A percentile compares a stretch with the other conserved stretches of the same genome.
phyloP scores from a whole-genome alignment of 2,797 vertebrate genomes.

The Pseudocheirus occidentalis region DNA sequence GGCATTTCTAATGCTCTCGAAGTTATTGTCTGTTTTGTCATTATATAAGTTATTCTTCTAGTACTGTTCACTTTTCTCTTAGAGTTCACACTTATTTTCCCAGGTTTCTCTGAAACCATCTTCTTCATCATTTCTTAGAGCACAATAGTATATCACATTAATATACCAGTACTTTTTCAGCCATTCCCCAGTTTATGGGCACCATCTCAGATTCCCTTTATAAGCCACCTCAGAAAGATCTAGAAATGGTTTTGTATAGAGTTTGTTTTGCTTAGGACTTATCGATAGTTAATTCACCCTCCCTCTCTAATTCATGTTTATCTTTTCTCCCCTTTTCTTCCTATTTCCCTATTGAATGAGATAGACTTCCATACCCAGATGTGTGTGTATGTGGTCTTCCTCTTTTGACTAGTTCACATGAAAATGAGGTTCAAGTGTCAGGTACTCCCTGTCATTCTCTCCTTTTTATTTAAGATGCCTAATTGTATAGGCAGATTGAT shows the following conservation, averaged over 20 bases:
- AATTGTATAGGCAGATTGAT: background rate
- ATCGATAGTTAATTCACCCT: background rate
- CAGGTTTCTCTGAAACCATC: background rate
- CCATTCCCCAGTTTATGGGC: background rate
- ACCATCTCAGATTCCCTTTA: background rate
- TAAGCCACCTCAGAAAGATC: background rate
- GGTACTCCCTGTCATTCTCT: background rate
- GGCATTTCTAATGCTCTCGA: background rate
- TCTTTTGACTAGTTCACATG: background rate
- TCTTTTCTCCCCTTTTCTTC: background rate
- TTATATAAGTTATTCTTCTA: background rate
- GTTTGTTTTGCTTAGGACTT: no score
- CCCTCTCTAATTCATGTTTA: background rate
- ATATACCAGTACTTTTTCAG: background rate
- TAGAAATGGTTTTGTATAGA: background rate
- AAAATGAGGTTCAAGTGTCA: background rate
- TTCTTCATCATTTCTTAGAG: background rate
- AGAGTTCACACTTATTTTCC: background rate
- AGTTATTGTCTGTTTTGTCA: background rate
- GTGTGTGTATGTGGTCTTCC: no score
- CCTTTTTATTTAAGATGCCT: background rate
- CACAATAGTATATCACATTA: background rate
- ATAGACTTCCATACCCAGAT: background rate
- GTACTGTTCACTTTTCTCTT: background rate
- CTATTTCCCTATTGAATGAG: background rate